These are phyloP conservation scores for Torymus texanus DNA, from an alignment of 2,888 invertebrate species.

Conservation along the genomic window DNA sequence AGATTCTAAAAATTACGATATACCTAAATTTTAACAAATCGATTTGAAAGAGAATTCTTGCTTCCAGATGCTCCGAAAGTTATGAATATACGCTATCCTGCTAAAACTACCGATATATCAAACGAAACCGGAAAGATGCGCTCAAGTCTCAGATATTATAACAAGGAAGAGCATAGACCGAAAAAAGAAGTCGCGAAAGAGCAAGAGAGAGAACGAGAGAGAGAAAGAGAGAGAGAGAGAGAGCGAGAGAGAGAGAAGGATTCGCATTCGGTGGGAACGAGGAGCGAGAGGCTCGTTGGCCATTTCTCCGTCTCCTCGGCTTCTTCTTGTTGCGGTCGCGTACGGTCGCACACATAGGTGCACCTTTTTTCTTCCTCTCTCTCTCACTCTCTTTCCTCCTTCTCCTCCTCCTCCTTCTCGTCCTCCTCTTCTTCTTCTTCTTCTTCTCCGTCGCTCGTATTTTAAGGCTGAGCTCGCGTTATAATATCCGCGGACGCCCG, in stretches of 20 bases:
- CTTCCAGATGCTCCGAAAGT: too few relatives aligned
- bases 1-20: too few relatives aligned
- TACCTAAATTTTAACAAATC: too few relatives aligned
- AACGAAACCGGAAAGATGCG: slow-evolving; percentile 17
- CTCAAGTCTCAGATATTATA: slow-evolving; percentile 16
- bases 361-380: not conserved
- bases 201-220: slow-evolving; percentile 10
- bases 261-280: slow-evolving; percentile 28
- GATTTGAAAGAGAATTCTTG: too few relatives aligned
- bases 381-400: not conserved
- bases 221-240: slow-evolving; percentile 14
- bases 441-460: slow-evolving; percentile 33
- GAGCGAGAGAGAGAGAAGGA: not conserved
- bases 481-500: slow-evolving; percentile 39
- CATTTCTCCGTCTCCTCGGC: slow-evolving; percentile 32
- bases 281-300: slow-evolving; percentile 32
- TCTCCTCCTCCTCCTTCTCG: not conserved
- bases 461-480: slow-evolving; percentile 24
- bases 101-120: not conserved
- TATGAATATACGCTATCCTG: too few relatives aligned
- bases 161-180: slow-evolving; percentile 18
- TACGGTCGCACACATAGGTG: slow-evolving; percentile 8
- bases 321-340: slow-evolving; percentile 36
- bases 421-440: not conserved
- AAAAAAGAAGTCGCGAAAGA: not conserved